Conservation (phyloP, 2,797 vertebrate genomes). For the Telmatherina bonti region DNA sequence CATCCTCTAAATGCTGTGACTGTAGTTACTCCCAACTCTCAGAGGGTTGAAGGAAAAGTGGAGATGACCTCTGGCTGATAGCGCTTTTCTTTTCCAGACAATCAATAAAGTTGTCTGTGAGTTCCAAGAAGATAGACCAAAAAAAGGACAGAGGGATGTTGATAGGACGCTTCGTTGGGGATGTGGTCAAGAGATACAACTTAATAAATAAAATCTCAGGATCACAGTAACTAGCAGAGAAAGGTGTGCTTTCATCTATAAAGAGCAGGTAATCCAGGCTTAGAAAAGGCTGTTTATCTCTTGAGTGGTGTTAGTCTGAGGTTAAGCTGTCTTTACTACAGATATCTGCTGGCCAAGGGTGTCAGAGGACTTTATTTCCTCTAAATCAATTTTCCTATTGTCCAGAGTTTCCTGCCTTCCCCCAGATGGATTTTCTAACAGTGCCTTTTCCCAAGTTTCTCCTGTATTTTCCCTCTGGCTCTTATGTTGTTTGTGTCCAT, state of each 20-base stretch:
- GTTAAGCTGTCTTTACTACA: constrained; percentile 59
- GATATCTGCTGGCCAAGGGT: constrained; percentile 35
- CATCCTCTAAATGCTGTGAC: constrained; percentile 43
- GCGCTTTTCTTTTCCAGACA: constrained; percentile 51
- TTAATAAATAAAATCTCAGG: constrained; percentile 10
- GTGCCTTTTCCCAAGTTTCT: constrained; percentile 10
- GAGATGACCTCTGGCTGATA: constrained; percentile 48
- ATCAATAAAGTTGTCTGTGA: constrained; percentile 64
- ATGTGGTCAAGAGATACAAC: constrained; percentile 14
- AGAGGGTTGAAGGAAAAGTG: constrained; percentile 51
- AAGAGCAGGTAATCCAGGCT: constrained; percentile 54
- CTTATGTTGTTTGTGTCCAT: constrained; percentile 2
- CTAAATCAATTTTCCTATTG: constrained; percentile 40
- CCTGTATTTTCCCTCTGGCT: background rate
- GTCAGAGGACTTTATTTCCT: constrained; percentile 42
- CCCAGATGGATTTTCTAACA: constrained; percentile 22
- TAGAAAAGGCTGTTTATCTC: constrained; percentile 53
- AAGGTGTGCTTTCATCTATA: constrained; percentile 30
- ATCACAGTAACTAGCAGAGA: constrained; percentile 20
- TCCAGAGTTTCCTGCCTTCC: constrained; percentile 14
- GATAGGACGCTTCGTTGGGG: constrained; percentile 19
- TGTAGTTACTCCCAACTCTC: constrained; percentile 4
- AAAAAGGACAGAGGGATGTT: constrained; percentile 26
- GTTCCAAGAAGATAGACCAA: constrained; percentile 32
- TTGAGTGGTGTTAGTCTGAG: constrained; percentile 55